A percentile compares a stretch with the other conserved stretches of the same genome.
phyloP scores from a whole-genome alignment of 1,140 invertebrate species.

The Temnothorax nylanderi region DNA sequence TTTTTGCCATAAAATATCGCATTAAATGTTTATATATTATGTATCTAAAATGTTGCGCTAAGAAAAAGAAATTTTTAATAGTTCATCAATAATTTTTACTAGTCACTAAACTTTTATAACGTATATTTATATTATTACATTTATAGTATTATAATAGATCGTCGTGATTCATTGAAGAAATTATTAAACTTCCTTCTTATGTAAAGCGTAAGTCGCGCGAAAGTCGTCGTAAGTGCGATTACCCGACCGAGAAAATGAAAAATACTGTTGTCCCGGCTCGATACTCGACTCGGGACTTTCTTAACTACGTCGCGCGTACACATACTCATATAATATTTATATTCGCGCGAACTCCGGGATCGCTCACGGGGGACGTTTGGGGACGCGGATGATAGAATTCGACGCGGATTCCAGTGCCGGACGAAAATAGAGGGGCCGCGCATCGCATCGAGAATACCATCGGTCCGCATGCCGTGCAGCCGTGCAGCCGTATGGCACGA shows the following conservation, averaged over 20 bases:
- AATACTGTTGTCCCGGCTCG: background rate
- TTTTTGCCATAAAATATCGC: background rate
- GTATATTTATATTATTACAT: background rate
- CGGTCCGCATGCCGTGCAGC: conserved; percentile 67
- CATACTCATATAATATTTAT: background rate
- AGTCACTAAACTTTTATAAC: background rate
- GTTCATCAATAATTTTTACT: background rate
- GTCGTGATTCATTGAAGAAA: background rate
- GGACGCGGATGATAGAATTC: conserved; percentile 83
- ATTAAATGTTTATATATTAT: background rate
- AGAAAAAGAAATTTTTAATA: background rate
- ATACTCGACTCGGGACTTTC: background rate
- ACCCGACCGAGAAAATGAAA: conserved; percentile 7
- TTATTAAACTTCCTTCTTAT: background rate
- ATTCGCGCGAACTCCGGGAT: conserved; percentile 21
- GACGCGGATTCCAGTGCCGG: conserved; percentile 83
- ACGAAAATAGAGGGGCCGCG: conserved; percentile 83
- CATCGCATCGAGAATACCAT: conserved; percentile 82
- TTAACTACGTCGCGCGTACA: conserved; percentile 25
- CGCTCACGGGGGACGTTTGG: conserved; percentile 54
- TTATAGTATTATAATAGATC: background rate
- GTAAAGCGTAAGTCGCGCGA: conserved; percentile 1
- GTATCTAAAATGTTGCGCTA: background rate
- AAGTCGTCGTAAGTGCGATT: conserved; percentile 19
- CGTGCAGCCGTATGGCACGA: conserved; percentile 29